Conservation (phyloP, 1,140 invertebrate species). For the Lordiphosa clarofinis region DNA sequence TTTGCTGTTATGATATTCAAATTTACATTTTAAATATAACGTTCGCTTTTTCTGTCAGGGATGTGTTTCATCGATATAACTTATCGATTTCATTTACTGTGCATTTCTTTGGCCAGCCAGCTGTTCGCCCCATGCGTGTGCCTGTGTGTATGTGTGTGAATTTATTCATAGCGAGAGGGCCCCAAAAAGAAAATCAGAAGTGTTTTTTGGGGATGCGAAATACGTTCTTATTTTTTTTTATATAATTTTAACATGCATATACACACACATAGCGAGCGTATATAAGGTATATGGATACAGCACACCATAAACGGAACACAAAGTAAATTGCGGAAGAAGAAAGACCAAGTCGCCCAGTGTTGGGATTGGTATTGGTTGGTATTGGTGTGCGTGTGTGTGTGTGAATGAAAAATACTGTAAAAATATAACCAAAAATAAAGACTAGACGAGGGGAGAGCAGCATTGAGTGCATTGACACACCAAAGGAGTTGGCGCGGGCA, state of each 20-base stretch:
- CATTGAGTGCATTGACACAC: slow-evolving; percentile 10
- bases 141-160: slow-evolving; percentile 36
- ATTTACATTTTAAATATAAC: background rate
- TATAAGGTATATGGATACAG: slow-evolving; percentile 12
- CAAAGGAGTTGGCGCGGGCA: slow-evolving; percentile 10
- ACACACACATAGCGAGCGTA: slow-evolving; percentile 12
- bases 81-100: slow-evolving; percentile 20
- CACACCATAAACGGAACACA: slow-evolving; percentile 24
- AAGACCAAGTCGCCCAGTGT: slow-evolving; percentile 11
- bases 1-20: no score
- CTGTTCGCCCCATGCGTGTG: slow-evolving; percentile 34
- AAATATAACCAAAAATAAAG: slow-evolving; percentile 76
- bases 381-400: slow-evolving; percentile 22
- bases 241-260: slow-evolving; percentile 30
- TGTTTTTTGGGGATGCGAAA: slow-evolving; percentile 29
- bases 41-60: background rate
- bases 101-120: slow-evolving; percentile 24
- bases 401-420: slow-evolving; percentile 69
- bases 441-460: slow-evolving; percentile 11
- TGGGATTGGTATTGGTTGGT: background rate
- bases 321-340: slow-evolving; percentile 22
- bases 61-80: background rate
- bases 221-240: slow-evolving; percentile 32
- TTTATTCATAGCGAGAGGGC: slow-evolving; percentile 54
- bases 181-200: slow-evolving; percentile 37